These are phyloP conservation scores for Tineola bisselliella DNA, from an alignment of 2,888 invertebrate genomes.

Conservation along the genomic window DNA sequence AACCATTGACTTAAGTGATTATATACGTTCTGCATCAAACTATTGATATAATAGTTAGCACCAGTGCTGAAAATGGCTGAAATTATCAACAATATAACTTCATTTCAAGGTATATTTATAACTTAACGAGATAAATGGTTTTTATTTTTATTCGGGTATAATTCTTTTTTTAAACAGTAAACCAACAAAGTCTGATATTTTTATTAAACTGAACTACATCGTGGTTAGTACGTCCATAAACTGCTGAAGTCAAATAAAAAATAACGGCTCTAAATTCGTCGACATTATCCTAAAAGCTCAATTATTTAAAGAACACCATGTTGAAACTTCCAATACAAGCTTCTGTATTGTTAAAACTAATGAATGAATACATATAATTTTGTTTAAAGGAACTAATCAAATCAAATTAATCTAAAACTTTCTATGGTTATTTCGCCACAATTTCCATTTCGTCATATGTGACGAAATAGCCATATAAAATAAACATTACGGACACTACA, in stretches of 20 bases:
- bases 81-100: neutral
- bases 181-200: neutral
- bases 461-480: neutral
- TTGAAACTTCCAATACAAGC: slow-evolving; percentile 37
- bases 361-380: neutral
- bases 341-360: neutral
- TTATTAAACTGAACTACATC: neutral
- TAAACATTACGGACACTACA: slow-evolving; percentile 26
- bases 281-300: slow-evolving; percentile 56
- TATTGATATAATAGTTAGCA: too few relatives aligned
- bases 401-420: neutral
- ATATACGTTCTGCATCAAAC: too few relatives aligned
- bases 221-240: neutral
- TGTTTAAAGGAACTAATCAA: neutral
- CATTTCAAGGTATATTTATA: neutral
- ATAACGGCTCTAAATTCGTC: slow-evolving; percentile 33
- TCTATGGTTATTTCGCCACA: neutral
- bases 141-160: neutral
- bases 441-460: neutral
- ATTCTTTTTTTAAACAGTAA: neutral
- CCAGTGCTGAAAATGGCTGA: neutral
- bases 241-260: neutral
- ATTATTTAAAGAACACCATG: slow-evolving; percentile 38
- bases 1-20: too few relatives aligned
- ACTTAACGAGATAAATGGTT: neutral